A percentile compares a stretch with the other conserved stretches of the same genome.
Conservation (phyloP, 1,140 invertebrate genomes). For the Rhopalosiphum padi region DNA sequence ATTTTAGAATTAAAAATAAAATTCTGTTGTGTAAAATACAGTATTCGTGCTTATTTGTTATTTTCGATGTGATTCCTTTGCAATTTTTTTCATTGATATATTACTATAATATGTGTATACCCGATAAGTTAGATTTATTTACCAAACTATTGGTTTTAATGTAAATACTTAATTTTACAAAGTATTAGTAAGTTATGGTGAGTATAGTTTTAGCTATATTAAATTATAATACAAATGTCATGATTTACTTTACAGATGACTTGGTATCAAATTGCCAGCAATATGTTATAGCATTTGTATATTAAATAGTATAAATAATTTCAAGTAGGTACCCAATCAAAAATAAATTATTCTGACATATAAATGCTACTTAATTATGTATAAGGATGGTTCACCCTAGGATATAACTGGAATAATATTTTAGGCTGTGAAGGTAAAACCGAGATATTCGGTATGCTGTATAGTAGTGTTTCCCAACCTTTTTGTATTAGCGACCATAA, state of each 20-base stretch:
- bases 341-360: neutral
- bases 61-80: neutral
- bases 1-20: neutral
- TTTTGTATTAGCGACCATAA: too few relatives aligned
- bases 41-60: neutral
- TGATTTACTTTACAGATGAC: neutral
- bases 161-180: neutral
- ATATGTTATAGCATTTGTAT: neutral
- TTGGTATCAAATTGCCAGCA: neutral
- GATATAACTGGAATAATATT: too few relatives aligned
- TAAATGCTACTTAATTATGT: too few relatives aligned
- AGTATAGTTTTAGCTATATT: too few relatives aligned
- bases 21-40: neutral
- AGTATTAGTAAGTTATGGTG: neutral
- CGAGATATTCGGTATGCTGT: too few relatives aligned
- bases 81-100: neutral
- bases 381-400: too few relatives aligned
- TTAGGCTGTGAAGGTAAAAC: too few relatives aligned
- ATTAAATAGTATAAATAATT: neutral
- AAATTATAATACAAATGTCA: neutral
- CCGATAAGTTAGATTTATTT: neutral
- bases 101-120: neutral
- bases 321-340: neutral
- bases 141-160: neutral
- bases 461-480: too few relatives aligned